phyloP scores from a whole-genome alignment of 2,888 invertebrate genomes.

The Atherix ibis region DNA sequence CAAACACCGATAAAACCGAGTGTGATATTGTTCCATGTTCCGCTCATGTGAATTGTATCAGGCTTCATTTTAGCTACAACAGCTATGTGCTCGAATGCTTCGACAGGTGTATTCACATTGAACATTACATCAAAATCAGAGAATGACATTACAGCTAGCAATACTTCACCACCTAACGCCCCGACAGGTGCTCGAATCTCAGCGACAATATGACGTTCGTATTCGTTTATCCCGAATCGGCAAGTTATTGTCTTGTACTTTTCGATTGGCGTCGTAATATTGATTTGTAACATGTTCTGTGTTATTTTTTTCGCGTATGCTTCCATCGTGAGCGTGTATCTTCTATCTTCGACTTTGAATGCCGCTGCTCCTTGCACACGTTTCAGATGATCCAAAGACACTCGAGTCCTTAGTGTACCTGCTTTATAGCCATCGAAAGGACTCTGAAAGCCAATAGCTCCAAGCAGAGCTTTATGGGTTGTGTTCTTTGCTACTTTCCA shows the following conservation, averaged over 20 bases:
- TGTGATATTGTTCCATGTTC: constrained; percentile 58
- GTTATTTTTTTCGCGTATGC: constrained; percentile 55
- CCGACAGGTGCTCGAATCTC: constrained; percentile 51
- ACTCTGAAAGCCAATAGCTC: constrained; percentile 33
- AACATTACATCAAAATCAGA: constrained; percentile 59
- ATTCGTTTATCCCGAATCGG: constrained; percentile 55
- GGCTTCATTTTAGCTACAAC: constrained; percentile 51
- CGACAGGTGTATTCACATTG: constrained; percentile 56
- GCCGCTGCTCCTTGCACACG: constrained; percentile 53
- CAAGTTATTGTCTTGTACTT: constrained; percentile 48
- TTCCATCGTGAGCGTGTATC: constrained; percentile 47
- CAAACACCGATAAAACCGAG: constrained; percentile 66
- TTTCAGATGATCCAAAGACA: constrained; percentile 45
- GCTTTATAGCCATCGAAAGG: constrained; percentile 54
- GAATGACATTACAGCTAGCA: constrained; percentile 43
- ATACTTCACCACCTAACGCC: constrained; percentile 52
- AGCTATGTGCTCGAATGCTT: constrained; percentile 47
- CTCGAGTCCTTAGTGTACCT: constrained; percentile 50
- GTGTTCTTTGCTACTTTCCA: constrained; percentile 46
- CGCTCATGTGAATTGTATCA: constrained; percentile 55
- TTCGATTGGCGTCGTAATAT: constrained; percentile 57
- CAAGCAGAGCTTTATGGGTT: constrained; percentile 46
- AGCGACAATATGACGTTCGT: constrained; percentile 53
- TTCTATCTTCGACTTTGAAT: constrained; percentile 52
- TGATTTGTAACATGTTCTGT: constrained; percentile 58